Evolutionary conservation across 2,888 invertebrate genomes (phyloP), one percentile per base, ranked within the genome.

Genomic region (Mantis religiosa): DNA sequence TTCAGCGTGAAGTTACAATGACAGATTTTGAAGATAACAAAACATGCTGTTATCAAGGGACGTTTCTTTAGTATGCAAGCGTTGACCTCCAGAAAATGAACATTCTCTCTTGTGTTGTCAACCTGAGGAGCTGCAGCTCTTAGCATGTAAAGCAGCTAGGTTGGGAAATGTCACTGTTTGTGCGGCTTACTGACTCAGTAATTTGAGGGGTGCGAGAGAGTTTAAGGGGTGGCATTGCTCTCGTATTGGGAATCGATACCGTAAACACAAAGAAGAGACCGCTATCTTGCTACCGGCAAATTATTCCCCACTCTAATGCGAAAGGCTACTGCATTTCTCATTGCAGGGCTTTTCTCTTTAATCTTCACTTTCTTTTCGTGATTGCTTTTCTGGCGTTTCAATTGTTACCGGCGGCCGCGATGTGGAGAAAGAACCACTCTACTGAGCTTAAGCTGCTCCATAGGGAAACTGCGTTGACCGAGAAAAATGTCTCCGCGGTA

Each of bases 241-340:
- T 82, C 8, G n/a, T 88, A 88, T 88, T 28, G 88, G 85, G 84
- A 88, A 88, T 88, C 88, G 84, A 88, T 88, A 84, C 71, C 27
- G 88, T 84, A 88, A 88, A 88, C 85, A 88, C 34, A 71, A 71
- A 71, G 54, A 71, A 71, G 54, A 15, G 54, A 20, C 54, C 54
- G 54, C 54, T 71, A 71, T 71, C 54, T 71, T 71, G 54, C 54
- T 20, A 71, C 54, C 41, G 54, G 54, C 54, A 20, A 71, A 71
- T 71, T 71, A 71, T 71, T 20, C 54, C 54, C 54, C 2, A 20
- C 54, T 71, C 20, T 71, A 71, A 71, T 71, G 54, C 54, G 4
- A 71, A 71, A 6, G 54, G 4, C 54, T 71, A 25, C 54, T 71
- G 54, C 54, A 20, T 71, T 71, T 71, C 20, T 71, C 54, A 71